Conservation (phyloP, 2,888 invertebrate genomes). For the Cenopis cana region DNA sequence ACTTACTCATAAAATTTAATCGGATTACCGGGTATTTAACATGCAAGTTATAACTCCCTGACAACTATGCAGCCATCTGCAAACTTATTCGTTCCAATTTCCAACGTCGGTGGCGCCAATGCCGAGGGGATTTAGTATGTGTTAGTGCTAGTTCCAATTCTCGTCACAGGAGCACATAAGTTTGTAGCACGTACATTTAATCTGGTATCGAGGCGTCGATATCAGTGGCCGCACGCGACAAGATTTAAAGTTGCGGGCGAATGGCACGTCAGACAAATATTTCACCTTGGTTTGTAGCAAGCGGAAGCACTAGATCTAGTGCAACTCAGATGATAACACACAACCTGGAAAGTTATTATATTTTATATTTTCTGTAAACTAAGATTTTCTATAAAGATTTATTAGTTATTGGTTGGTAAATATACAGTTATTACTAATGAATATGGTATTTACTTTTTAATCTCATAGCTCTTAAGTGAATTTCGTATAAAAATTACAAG, state of each 20-base stretch:
- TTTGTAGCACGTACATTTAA: slow-evolving; percentile 46
- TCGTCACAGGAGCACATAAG: slow-evolving; percentile 32
- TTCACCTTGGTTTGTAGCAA: slow-evolving; percentile 72
- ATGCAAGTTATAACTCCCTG: slow-evolving; percentile 5
- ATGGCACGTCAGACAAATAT: slow-evolving; percentile 72
- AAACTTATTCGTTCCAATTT: slow-evolving; percentile 13
- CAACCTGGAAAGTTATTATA: slow-evolving; percentile 16
- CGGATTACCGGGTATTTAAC: slow-evolving; percentile 5
- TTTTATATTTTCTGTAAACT: slow-evolving; percentile 2
- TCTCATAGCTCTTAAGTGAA: neutral
- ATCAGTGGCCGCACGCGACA: slow-evolving; percentile 71
- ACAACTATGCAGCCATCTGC: slow-evolving; percentile 1
- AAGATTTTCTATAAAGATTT: neutral
- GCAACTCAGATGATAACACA: slow-evolving; percentile 29
- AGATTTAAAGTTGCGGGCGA: slow-evolving; percentile 70
- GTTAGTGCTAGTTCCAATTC: slow-evolving; percentile 7
- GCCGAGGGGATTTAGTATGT: neutral
- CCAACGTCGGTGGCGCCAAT: neutral
- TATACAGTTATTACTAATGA: neutral
- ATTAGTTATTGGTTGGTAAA: neutral
- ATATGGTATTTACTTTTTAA: neutral
- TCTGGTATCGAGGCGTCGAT: slow-evolving; percentile 58
- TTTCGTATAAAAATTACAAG: neutral
- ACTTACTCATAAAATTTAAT: slow-evolving; percentile 11
- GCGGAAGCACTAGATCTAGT: slow-evolving; percentile 53